Percentiles rank a stretch among this genome's conserved stretches.
Evolutionary conservation across 1,140 invertebrate genomes (phyloP).

Genomic region (Penaeus japonicus): DNA sequence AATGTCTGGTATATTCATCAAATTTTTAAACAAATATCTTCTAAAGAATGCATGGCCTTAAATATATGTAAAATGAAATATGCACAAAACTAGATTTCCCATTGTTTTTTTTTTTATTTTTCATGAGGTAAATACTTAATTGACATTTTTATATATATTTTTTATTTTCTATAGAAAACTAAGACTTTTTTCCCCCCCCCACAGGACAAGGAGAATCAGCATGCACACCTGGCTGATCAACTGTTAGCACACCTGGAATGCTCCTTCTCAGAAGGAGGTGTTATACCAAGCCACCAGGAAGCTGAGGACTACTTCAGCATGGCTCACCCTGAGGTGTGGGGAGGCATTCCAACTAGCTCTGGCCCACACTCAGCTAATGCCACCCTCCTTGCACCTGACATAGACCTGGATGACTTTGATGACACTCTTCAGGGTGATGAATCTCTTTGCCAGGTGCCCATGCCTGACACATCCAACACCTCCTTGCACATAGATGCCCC

Average conservation of each 20-base stretch:
- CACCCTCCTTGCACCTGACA: conserved; percentile 33
- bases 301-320: conserved; percentile 45
- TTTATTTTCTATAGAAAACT: neutral
- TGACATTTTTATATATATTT: neutral
- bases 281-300: conserved; percentile 21
- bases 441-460: neutral
- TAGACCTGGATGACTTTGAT: conserved; percentile 40
- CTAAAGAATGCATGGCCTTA: too few species aligned
- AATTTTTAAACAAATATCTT: too few species aligned
- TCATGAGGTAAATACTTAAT: neutral
- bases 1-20: too few species aligned
- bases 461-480: neutral
- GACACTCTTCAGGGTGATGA: conserved; percentile 24
- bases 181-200: neutral
- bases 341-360: conserved; percentile 4
- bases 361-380: conserved; percentile 13
- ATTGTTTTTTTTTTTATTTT: too few species aligned
- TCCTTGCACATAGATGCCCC: conserved; percentile 11
- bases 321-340: conserved; percentile 53
- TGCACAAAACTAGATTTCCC: too few species aligned
- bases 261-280: conserved; percentile 25
- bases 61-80: too few species aligned
- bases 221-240: conserved; percentile 37
- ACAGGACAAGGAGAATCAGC: conserved; percentile 32
- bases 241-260: conserved; percentile 45